Evolutionary conservation across 2,888 invertebrate species (phyloP), one percentile per base, ranked within the genome.

Genomic region (Spodoptera exigua): DNA sequence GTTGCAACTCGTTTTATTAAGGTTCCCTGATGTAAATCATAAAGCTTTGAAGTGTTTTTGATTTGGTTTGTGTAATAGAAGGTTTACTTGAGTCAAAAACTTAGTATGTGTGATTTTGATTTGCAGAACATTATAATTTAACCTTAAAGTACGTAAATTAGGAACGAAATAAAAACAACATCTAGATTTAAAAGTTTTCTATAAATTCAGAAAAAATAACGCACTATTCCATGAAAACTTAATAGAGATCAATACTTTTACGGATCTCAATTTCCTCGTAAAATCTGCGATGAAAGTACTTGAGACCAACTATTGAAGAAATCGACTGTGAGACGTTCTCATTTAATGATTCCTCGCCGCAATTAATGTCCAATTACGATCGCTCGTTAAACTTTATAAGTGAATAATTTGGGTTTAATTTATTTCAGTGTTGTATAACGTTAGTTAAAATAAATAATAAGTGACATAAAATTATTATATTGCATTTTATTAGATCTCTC

Each of bases 1-100:
- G 44, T 54, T 51, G 27, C 17, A 54, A 63, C 61, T 46, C 44
- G 61, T 73, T 68, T 54, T 46, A 54, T 63, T 47, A 35, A 48
- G 52, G 60, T 43, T 60, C 58, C 27, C 49, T 27, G 36, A 41
- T 41, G 32, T n/a, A 57, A 3, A 12, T 12, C 13, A 36, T n/a
- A 18, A 34, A 36, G 17, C 34, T 27, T 27, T 27, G 27, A 27
- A 3, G 3, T 27, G 27, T 0, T 27, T 27, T 27, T 27, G 27
- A 27, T 27, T 27, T 27, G 9, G 27, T 27, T 27, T 27, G 27
- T 27, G 7, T 27, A 27, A 27, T 27, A 27, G 9, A 27, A 9
- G 27, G 27, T 9, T 27, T 27, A n/a, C n/a, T n/a, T n/a, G n/a
- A n/a, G n/a, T n/a, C n/a, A n/a, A n/a, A n/a, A n/a, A n/a, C n/a